These are phyloP conservation scores for Charadrius vociferus DNA, from an alignment of 2,113 vertebrate genomes.

Conservation along the genomic window DNA sequence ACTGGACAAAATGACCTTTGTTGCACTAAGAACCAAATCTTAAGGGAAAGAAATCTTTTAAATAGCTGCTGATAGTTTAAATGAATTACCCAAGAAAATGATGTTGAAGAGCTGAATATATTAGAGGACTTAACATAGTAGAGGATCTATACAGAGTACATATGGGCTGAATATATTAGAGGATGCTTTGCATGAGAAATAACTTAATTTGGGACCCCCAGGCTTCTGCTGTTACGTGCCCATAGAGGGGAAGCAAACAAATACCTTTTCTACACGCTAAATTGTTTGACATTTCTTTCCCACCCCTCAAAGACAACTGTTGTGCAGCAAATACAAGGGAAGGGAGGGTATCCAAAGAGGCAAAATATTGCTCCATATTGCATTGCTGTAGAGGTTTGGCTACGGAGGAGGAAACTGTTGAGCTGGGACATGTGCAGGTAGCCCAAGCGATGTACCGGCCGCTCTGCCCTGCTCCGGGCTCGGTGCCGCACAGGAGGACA, in stretches of 20 bases:
- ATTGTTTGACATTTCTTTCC: not conserved
- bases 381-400: not conserved
- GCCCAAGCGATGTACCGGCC: not conserved
- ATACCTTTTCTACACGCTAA: not conserved
- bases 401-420: accelerated
- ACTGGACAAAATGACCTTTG: conserved; percentile 10
- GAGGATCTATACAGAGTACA: not conserved
- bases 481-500: accelerated
- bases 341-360: not conserved
- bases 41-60: not conserved
- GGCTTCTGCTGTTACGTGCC: not conserved
- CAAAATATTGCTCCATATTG: not conserved
- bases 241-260: not conserved
- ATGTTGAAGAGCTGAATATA: not conserved
- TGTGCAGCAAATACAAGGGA: not conserved
- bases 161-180: not conserved
- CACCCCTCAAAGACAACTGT: not conserved
- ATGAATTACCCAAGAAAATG: not conserved
- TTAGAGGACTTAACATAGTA: not conserved
- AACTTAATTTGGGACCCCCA: not conserved
- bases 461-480: not conserved
- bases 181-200: not conserved
- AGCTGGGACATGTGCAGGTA: not conserved
- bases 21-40: not conserved
- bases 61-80: conserved; percentile 16